Evolutionary conservation across 2,888 invertebrate genomes (phyloP).

Genomic region (Dolomedes plantarius): DNA sequence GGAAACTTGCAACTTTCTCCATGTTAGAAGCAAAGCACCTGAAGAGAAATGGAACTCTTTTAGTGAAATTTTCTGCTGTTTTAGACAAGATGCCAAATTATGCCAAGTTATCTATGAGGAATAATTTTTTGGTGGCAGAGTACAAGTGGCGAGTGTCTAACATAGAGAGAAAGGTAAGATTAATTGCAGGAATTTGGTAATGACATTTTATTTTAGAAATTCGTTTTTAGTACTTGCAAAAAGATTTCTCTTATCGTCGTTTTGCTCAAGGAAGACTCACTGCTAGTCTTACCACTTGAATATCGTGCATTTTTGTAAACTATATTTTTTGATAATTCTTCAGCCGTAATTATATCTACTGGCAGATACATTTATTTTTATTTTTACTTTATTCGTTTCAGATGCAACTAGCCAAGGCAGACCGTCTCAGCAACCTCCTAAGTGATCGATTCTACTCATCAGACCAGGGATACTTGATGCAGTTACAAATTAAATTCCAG

Average conservation of each 20-base stretch:
- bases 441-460: conserved; percentile 74
- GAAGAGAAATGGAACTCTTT: conserved; percentile 49
- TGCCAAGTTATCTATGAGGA: conserved; percentile 66
- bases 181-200: too few relatives aligned
- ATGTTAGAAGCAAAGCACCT: conserved; percentile 30
- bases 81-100: conserved; percentile 64
- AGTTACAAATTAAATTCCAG: conserved; percentile 73
- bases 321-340: too few relatives aligned
- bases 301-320: too few relatives aligned
- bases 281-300: too few relatives aligned
- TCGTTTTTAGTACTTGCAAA: not conserved
- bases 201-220: too few relatives aligned
- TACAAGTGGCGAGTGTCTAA: conserved; percentile 73
- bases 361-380: too few relatives aligned
- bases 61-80: conserved; percentile 56
- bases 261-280: too few relatives aligned
- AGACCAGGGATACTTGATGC: conserved; percentile 73
- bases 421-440: conserved; percentile 59
- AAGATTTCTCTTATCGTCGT: not conserved
- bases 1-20: conserved; percentile 28
- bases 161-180: conserved; percentile 73
- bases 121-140: conserved; percentile 73
- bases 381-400: too few relatives aligned
- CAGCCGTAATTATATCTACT: too few relatives aligned
- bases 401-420: conserved; percentile 55